phyloP scores from a whole-genome alignment of 2,113 vertebrate species.

The Collichthys lucidus region DNA sequence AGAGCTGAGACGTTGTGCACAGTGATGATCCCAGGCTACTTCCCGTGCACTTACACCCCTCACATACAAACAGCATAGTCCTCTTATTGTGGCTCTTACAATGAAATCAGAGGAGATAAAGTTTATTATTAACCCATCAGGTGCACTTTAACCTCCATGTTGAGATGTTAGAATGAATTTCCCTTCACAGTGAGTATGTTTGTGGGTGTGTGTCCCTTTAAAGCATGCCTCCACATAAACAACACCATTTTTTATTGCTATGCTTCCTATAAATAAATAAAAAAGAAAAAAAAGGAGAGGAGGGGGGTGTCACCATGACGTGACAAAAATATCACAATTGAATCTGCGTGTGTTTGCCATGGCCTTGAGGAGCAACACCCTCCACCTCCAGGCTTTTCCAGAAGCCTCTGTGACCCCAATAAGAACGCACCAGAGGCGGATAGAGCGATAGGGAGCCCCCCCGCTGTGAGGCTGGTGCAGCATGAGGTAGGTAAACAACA shows the following conservation, averaged over 20 bases:
- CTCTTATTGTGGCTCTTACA: not conserved
- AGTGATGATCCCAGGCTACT: not conserved
- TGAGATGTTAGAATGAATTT: not conserved
- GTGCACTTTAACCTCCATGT: slow-evolving; percentile 7
- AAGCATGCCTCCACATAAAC: not conserved
- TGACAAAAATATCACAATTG: slow-evolving; percentile 4
- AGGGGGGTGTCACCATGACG: not conserved
- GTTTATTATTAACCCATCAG: slow-evolving; percentile 5
- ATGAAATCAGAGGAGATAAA: not conserved
- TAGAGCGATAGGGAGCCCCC: slow-evolving; percentile 3
- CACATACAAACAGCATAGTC: not conserved
- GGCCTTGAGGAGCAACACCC: slow-evolving; percentile 64
- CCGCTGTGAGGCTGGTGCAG: slow-evolving; percentile 11
- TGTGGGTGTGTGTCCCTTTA: not conserved
- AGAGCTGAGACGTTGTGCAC: slow-evolving; percentile 11
- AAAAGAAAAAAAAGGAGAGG: not conserved
- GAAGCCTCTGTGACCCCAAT: slow-evolving; percentile 10
- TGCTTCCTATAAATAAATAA: not conserved
- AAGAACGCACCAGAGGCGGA: slow-evolving; percentile 14
- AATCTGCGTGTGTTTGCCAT: slow-evolving; percentile 25
- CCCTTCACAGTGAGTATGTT: not conserved
- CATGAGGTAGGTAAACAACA: slow-evolving; percentile 52
- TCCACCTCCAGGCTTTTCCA: slow-evolving; percentile 37
- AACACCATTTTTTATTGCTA: accelerated
- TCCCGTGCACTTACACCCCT: not conserved